Evolutionary conservation across 2,797 vertebrate genomes (phyloP).

Genomic region (Tangara arthus): DNA sequence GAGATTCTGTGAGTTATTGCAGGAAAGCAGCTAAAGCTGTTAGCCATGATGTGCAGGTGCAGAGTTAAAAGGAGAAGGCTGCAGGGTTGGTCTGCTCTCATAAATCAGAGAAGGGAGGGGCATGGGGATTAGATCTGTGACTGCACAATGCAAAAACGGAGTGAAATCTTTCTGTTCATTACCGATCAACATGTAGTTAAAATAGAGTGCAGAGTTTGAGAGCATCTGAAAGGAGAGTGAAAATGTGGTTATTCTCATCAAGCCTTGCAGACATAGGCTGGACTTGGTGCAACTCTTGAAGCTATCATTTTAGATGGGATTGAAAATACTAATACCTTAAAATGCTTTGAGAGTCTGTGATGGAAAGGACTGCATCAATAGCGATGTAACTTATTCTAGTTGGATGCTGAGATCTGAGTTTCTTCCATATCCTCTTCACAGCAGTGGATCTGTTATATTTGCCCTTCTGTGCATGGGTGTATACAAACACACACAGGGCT

Average conservation of each 20-base stretch:
- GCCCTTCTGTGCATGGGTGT: neutral
- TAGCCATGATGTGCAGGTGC: slow-evolving; percentile 18
- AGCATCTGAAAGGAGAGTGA: neutral
- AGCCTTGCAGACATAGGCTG: neutral
- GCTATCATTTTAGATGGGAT: neutral
- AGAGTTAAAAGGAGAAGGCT: neutral
- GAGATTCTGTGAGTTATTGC: slow-evolving; percentile 10
- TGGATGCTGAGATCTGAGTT: neutral
- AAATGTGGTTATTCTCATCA: neutral
- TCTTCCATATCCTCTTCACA: neutral
- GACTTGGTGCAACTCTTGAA: neutral
- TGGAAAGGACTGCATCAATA: neutral
- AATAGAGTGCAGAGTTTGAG: neutral
- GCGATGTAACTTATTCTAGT: neutral
- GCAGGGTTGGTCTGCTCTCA: neutral
- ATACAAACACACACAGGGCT: neutral
- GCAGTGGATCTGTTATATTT: neutral
- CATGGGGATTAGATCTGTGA: neutral
- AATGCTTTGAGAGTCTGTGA: neutral
- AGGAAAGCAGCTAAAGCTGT: slow-evolving; percentile 13
- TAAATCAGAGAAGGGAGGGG: neutral
- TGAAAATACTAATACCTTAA: neutral
- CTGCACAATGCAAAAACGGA: neutral
- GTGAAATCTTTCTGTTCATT: neutral
- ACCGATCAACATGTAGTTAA: neutral